Evolutionary conservation across 2,113 vertebrate species (phyloP), one percentile per base, ranked within the genome.

Genomic region (Galbula dea): DNA sequence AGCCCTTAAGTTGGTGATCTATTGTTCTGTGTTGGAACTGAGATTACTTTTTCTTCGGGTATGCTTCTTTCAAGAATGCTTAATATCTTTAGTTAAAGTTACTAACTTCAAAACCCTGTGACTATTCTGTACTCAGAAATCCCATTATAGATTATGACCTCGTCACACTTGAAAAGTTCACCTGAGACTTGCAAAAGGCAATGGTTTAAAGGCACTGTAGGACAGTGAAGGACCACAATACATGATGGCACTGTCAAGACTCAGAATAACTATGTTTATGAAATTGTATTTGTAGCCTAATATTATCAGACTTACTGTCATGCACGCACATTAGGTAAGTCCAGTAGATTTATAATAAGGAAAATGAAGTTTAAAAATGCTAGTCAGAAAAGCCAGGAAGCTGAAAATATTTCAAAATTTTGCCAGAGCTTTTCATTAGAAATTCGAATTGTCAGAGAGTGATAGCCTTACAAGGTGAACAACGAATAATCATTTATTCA

Each of bases 91-190:
- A 83, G 67, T 34, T 87, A 85, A 92, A 90, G 82, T 95, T 95
- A 83, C 89, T 92, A 94, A 59, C 71, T 94, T 87, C 84, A 92
- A 89, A 94, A 90, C 78, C 71, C 91, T 91, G 43, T 51, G 84
- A 89, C 81, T 55, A 55, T 68, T 94, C 75, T 45, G 84, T 62
- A 94, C 63, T 52, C 79, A 77, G 94, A 92, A 96, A 96, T 94
- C 94, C 94, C 87, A 80, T 96, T 94, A 92, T 15, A 92, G 80
- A 92, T 96, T 95, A 92, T 90, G 94, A 90, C 82, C 88, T 90
- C n/a, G 55, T 88, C 91, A 87, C 91, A 91, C 86, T 89, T 67
- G 46, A 74, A 89, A 94, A 91, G 55, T 93, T 80, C 93, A 94
- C 85, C 68, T 37, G 85, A 91, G 93, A 87, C 80, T 41, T 22